Evolutionary conservation across 1,140 invertebrate genomes (phyloP).

Genomic region (Forficula auricularia): DNA sequence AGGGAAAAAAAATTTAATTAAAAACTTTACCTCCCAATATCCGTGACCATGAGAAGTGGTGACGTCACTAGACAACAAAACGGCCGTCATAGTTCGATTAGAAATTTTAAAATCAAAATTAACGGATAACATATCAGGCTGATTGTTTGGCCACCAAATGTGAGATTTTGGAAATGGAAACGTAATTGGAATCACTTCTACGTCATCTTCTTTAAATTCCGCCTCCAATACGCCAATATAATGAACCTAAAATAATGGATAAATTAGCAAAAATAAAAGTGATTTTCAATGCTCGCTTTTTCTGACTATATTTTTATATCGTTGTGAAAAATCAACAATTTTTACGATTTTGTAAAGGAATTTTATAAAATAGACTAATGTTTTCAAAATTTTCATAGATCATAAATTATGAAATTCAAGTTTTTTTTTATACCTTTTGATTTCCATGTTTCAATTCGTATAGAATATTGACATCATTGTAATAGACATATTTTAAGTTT

Average conservation of each 20-base stretch:
- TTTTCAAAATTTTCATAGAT: too few species aligned
- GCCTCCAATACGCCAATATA: slow-evolving; percentile 51
- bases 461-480: slow-evolving; percentile 77
- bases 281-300: too few species aligned
- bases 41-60: slow-evolving; percentile 47
- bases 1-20: too few species aligned
- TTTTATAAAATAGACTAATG: slow-evolving; percentile 1
- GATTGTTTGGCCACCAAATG: slow-evolving; percentile 63
- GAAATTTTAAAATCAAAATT: slow-evolving; percentile 64
- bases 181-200: slow-evolving; percentile 76
- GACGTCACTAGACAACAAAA: slow-evolving; percentile 67
- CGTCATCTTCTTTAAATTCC: slow-evolving; percentile 64
- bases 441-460: slow-evolving; percentile 67
- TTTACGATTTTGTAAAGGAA: background rate
- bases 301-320: too few species aligned
- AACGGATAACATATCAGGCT: slow-evolving; percentile 46
- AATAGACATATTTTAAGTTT: slow-evolving; percentile 78
- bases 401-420: background rate
- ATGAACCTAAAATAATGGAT: slow-evolving; percentile 16
- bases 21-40: slow-evolving; percentile 65
- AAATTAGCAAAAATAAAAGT: background rate
- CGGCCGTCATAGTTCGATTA: slow-evolving; percentile 60
- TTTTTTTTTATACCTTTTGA: slow-evolving; percentile 40
- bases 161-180: slow-evolving; percentile 78
- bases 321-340: too few species aligned